phyloP scores from a whole-genome alignment of 2,113 vertebrate species.

The Daubentonia madagascariensis region DNA sequence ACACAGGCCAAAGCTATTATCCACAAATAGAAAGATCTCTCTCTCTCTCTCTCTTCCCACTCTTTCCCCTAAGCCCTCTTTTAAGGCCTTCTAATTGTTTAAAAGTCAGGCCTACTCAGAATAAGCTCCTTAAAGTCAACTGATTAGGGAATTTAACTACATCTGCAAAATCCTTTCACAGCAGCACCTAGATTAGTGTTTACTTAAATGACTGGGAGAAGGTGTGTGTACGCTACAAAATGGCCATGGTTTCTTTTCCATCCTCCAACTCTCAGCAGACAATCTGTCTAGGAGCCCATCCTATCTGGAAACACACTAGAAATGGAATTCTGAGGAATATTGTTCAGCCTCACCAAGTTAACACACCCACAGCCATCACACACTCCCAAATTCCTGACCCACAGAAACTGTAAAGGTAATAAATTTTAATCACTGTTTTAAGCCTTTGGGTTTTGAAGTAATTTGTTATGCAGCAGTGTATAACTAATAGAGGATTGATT shows the following conservation, averaged over 20 bases:
- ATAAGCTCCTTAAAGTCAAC: neutral
- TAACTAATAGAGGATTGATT: neutral
- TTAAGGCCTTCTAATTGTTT: neutral
- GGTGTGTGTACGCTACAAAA: neutral
- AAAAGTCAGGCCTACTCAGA: neutral
- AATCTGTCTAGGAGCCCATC: neutral
- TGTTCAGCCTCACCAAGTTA: neutral
- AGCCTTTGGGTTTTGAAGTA: neutral
- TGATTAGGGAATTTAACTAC: neutral
- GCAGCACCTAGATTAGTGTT: neutral
- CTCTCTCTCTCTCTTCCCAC: neutral
- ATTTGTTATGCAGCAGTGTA: neutral
- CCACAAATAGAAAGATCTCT: neutral
- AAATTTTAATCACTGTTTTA: neutral
- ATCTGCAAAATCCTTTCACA: neutral
- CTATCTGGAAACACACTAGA: neutral
- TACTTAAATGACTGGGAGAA: neutral
- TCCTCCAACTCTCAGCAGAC: neutral
- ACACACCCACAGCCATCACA: neutral
- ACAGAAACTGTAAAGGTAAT: neutral
- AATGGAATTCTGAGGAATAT: neutral
- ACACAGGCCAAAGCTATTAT: neutral
- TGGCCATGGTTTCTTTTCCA: neutral
- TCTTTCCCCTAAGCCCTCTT: neutral
- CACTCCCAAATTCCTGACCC: neutral